These are phyloP conservation scores for Nannoperca australis DNA, from an alignment of 2,797 vertebrate species.

Conservation along the genomic window DNA sequence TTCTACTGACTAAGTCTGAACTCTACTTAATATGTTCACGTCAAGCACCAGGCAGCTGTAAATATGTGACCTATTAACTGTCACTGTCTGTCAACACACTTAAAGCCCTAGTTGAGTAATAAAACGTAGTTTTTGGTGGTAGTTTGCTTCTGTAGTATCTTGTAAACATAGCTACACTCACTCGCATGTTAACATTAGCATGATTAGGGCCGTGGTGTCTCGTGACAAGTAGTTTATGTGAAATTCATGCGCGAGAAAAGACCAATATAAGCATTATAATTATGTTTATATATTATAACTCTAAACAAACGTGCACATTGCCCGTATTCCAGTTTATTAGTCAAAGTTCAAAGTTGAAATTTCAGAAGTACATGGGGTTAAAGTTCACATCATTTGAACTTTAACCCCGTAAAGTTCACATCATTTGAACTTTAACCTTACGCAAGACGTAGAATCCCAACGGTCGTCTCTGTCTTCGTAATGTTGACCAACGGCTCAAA, in stretches of 20 bases:
- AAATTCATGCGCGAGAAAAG: background rate
- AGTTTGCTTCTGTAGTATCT: background rate
- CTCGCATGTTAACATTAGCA: background rate
- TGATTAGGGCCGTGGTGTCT: too few species aligned
- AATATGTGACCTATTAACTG: background rate
- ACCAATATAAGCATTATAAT: background rate
- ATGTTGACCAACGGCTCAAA: too few species aligned
- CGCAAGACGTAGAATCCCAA: background rate
- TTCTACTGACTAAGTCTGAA: background rate
- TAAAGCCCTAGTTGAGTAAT: background rate
- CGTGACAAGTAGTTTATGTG: background rate
- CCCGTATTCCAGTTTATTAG: background rate
- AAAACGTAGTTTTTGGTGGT: too few species aligned
- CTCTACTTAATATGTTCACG: background rate
- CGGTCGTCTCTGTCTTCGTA: background rate
- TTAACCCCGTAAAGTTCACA: background rate
- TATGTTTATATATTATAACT: background rate
- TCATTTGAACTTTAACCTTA: background rate
- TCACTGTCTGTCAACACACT: too few species aligned
- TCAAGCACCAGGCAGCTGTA: background rate
- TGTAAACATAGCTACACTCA: background rate
- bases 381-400: background rate
- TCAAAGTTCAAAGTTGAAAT: background rate
- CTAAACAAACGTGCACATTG: background rate
- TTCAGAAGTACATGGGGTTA: background rate